These are phyloP conservation scores for Temnopleurus reevesii DNA, from an alignment of 53 echinoderm and acorn worm species.

Conservation along the genomic window DNA sequence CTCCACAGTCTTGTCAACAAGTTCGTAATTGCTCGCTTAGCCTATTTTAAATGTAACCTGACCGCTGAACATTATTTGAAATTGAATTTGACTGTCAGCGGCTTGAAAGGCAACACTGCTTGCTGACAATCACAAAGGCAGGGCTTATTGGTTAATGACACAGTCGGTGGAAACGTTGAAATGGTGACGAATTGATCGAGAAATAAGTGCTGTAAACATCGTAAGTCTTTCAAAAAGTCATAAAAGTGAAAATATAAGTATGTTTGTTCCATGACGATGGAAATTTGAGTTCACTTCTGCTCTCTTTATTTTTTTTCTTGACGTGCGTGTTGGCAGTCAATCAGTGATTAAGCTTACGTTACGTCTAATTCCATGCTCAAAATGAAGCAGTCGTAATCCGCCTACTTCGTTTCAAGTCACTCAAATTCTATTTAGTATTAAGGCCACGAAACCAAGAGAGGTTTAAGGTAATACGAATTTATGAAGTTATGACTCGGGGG, in stretches of 20 bases:
- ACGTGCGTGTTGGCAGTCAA: too few relatives aligned
- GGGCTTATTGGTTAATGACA: too few relatives aligned
- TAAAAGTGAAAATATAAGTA: not conserved
- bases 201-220: not conserved
- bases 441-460: not conserved
- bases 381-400: not conserved
- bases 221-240: not conserved
- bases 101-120: not conserved
- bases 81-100: constrained; percentile 6
- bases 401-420: constrained; percentile 32
- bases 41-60: constrained; percentile 21
- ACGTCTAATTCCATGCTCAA: constrained; percentile 12
- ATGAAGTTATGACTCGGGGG: not conserved
- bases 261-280: not conserved
- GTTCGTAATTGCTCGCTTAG: constrained; percentile 28
- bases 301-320: too few relatives aligned
- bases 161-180: not conserved
- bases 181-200: not conserved
- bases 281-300: not conserved
- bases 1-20: not conserved
- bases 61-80: constrained; percentile 5
- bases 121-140: constrained; percentile 18
- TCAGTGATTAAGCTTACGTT: not conserved
- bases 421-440: not conserved
- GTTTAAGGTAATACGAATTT: constrained; percentile 2